phyloP scores from a whole-genome alignment of 2,113 vertebrate species.

The Thymallus thymallus region DNA sequence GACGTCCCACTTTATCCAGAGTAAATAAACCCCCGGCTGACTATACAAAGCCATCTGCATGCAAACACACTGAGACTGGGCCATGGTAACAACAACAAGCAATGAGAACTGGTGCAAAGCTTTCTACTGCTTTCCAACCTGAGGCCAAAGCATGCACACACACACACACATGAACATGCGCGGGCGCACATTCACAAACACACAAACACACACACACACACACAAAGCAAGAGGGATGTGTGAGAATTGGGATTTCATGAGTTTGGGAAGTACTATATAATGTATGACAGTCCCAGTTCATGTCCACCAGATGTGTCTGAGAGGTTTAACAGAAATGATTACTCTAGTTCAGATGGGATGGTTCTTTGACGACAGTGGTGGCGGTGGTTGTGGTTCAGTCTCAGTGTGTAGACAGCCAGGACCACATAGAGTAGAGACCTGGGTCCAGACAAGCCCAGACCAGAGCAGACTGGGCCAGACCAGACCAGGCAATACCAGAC shows the following conservation, averaged over 20 bases:
- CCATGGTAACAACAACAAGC: not conserved
- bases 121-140: not conserved
- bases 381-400: too few relatives aligned
- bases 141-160: not conserved
- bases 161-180: constrained; percentile 6
- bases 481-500: too few relatives aligned
- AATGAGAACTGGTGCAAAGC: not conserved
- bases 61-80: constrained; percentile 42
- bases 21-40: constrained; percentile 70
- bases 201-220: constrained; percentile 23
- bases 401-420: not conserved
- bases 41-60: constrained; percentile 72
- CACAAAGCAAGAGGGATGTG: constrained; percentile 33
- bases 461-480: not conserved
- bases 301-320: constrained; percentile 48
- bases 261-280: not conserved
- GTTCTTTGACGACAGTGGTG: not conserved
- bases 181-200: constrained; percentile 11
- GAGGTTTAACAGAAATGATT: constrained; percentile 56
- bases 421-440: not conserved
- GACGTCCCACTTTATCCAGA: constrained; percentile 71
- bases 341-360: constrained; percentile 32
- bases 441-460: not conserved
- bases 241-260: not conserved
- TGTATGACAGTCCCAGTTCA: constrained; percentile 9